Evolutionary conservation across 2,113 vertebrate genomes (phyloP), one percentile per base, ranked within the genome.

Genomic region (Urocitellus parryii): DNA sequence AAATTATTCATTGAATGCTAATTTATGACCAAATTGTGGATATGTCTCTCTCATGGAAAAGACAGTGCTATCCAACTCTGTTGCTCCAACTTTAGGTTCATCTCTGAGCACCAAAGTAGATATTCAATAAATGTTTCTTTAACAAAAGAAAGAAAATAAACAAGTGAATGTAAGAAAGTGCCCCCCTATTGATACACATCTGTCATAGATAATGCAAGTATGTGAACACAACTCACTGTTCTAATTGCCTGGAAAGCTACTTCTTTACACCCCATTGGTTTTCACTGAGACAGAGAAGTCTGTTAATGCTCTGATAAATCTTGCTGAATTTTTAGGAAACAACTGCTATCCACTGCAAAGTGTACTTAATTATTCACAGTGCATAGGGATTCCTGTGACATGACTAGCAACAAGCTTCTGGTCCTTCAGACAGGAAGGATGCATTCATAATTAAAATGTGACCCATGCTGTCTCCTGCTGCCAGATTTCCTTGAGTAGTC

Each of bases 401-500:
- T 85, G 96, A 96, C 97, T 97, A 96, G 77, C 73, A 96, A 96
- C 92, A 90, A 94, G 56, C 88, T 91, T 63, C 77, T 88, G 90
- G 87, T 73, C 97, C 90, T 68, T 97, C 88, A 86, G 68, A 94
- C 63, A 74, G 77, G 25, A 95, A 91, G 82, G 82, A 95, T 78
- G 78, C 73, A 56, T 96, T 84, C 1, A 1, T 97, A 97, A 97
- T 97, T 97, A 97, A 97, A 97, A 97, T 91, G 58, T 97, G 97
- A 97, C 98, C 98, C 88, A 90, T 45, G 51, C 77, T 95, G 95
- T 92, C 94, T 97, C 87, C 73, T 72, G 85, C 96, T 97, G 93
- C 90, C 97, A 97, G 96, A 91, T 95, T 97, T 97, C 88, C 94
- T 95, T 96, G 95, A 97, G 96, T 96, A 96, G 89, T 97, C 95